phyloP scores from a whole-genome alignment of 1,140 invertebrate genomes.

The Megathymus violae region DNA sequence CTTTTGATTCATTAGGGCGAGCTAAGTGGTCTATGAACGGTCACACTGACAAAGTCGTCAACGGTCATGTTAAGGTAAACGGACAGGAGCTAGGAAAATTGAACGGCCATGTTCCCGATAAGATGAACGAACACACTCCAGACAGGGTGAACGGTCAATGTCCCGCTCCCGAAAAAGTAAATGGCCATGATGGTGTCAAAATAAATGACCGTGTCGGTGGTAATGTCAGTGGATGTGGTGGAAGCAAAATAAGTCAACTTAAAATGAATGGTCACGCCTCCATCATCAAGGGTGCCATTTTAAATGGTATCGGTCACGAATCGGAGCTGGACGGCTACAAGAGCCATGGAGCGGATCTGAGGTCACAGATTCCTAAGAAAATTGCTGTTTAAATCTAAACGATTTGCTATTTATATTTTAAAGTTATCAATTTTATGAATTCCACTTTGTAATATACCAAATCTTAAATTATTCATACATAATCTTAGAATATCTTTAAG shows the following conservation, averaged over 20 bases:
- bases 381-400: slow-evolving; percentile 71
- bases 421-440: slow-evolving; percentile 61
- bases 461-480: slow-evolving; percentile 39
- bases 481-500: slow-evolving; percentile 37
- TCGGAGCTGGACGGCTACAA: slow-evolving; percentile 49
- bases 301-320: slow-evolving; percentile 41
- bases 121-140: slow-evolving; percentile 24
- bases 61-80: slow-evolving; percentile 36
- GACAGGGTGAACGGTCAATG: slow-evolving; percentile 35
- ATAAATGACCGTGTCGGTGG: slow-evolving; percentile 31
- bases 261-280: slow-evolving; percentile 40
- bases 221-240: slow-evolving; percentile 38
- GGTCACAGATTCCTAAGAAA: slow-evolving; percentile 73
- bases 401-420: slow-evolving; percentile 47
- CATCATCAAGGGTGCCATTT: slow-evolving; percentile 25
- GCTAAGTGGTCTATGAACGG: slow-evolving; percentile 60
- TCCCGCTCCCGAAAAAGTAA: no score
- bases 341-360: slow-evolving; percentile 58
- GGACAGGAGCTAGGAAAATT: slow-evolving; percentile 21
- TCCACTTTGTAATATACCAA: slow-evolving; percentile 70
- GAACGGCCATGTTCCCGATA: slow-evolving; percentile 33
- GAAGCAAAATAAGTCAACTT: slow-evolving; percentile 36
- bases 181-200: slow-evolving; percentile 28
- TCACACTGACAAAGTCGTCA: slow-evolving; percentile 45
- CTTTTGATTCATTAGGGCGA: slow-evolving; percentile 71